Evolutionary conservation across 2,888 invertebrate species (phyloP).

Genomic region (Coecobrya sp.): DNA sequence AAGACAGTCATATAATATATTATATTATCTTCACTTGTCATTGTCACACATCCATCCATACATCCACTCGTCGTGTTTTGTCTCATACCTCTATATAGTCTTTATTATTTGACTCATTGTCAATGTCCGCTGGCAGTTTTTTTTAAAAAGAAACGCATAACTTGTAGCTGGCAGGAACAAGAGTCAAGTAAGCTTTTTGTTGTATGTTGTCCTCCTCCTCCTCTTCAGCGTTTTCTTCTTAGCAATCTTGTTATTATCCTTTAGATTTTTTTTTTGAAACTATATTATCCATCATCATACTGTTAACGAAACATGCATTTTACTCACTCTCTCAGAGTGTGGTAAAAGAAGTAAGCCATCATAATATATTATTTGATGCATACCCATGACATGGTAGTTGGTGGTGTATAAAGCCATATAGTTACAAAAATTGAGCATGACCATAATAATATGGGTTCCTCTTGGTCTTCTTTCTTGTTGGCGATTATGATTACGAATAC

Average conservation of each 20-base stretch:
- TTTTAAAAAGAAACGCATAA: neutral
- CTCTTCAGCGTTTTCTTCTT: constrained; percentile 47
- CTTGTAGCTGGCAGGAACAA: neutral
- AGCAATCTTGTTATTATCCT: constrained; percentile 57
- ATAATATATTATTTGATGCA: neutral
- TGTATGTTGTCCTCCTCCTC: constrained; percentile 60
- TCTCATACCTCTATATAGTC: neutral
- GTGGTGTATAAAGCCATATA: neutral
- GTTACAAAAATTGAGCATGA: constrained; percentile 47
- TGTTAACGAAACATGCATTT: constrained; percentile 22
- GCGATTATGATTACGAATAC: constrained; percentile 71
- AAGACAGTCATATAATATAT: too few relatives aligned
- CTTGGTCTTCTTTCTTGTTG: constrained; percentile 55
- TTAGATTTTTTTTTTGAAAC: neutral
- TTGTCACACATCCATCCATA: neutral
- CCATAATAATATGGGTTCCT: constrained; percentile 45
- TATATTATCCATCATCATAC: neutral
- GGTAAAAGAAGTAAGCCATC: constrained; percentile 40
- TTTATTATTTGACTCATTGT: neutral
- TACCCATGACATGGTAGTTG: neutral
- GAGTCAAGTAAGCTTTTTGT: neutral
- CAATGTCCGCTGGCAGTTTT: constrained; percentile 15
- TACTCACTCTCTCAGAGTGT: neutral
- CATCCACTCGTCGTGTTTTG: neutral
- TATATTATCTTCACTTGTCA: constrained; percentile 1